Percentiles rank a stretch among this genome's conserved stretches.
Conservation (phyloP, 2,113 vertebrate genomes). For the Thymallus thymallus region DNA sequence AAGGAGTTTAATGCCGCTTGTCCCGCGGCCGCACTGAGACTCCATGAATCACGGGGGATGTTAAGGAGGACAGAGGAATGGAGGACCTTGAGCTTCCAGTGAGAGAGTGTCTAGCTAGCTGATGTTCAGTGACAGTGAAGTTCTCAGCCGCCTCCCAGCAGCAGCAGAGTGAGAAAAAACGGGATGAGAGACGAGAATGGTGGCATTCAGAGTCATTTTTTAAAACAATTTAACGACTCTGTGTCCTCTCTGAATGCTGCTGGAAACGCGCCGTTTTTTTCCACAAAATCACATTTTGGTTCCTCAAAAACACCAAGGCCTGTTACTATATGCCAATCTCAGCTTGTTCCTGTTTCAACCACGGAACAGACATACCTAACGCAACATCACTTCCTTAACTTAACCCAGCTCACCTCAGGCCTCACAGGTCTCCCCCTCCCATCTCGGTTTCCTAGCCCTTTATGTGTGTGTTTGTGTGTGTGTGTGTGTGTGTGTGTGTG, state of each 20-base stretch:
- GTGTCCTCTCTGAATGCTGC: slow-evolving; percentile 53
- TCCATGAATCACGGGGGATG: neutral
- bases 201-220: slow-evolving; percentile 66
- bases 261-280: slow-evolving; percentile 61
- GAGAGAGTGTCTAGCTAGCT: neutral
- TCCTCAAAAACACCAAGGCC: slow-evolving; percentile 34
- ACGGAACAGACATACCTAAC: slow-evolving; percentile 6
- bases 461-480: no score
- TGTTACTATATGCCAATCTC: slow-evolving; percentile 21
- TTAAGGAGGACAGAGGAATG: neutral
- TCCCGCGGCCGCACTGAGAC: neutral
- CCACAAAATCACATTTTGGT: slow-evolving; percentile 31
- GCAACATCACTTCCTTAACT: neutral
- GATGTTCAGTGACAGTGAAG: slow-evolving; percentile 51
- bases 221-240: slow-evolving; percentile 61
- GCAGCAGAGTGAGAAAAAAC: slow-evolving; percentile 42
- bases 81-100: neutral
- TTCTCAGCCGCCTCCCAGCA: slow-evolving; percentile 62
- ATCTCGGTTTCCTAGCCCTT: slow-evolving; percentile 11
- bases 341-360: slow-evolving; percentile 28
- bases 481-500: no score
- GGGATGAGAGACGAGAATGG: slow-evolving; percentile 59
- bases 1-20: slow-evolving; percentile 24
- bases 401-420: neutral
- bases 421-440: neutral